Conservation (phyloP, 2,888 invertebrate genomes). For the Coelinius sp. region DNA sequence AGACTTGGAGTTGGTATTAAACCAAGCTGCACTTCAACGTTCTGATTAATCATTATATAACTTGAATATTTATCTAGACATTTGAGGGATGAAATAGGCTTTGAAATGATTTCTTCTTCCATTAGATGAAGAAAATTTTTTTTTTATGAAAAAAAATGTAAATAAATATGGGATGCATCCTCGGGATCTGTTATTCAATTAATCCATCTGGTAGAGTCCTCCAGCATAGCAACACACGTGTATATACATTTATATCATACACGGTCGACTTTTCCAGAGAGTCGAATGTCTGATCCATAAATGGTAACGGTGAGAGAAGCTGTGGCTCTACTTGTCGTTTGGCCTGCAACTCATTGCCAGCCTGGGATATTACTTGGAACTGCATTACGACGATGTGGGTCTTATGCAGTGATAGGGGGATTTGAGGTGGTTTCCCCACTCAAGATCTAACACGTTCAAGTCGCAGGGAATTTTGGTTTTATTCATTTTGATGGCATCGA, state of each 20-base stretch:
- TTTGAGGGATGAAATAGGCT: background rate
- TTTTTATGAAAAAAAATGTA: constrained; percentile 32
- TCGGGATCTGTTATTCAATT: constrained; percentile 3
- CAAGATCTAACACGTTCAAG: background rate
- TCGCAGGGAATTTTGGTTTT: background rate
- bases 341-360: background rate
- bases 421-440: background rate
- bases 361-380: background rate
- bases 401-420: background rate
- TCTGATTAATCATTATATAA: background rate
- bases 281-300: constrained; percentile 11
- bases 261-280: constrained; percentile 14
- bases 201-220: background rate
- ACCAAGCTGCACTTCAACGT: background rate
- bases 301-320: constrained; percentile 21
- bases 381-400: background rate
- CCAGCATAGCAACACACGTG: constrained; percentile 8
- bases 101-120: too few relatives aligned
- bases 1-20: background rate
- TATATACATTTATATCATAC: background rate
- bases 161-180: constrained; percentile 25
- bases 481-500: background rate
- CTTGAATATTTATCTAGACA: background rate
- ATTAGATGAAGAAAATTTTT: too few relatives aligned
- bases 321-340: constrained; percentile 6